These are phyloP conservation scores for Botia kubotai DNA, from an alignment of 2,797 vertebrate genomes.

Conservation along the genomic window DNA sequence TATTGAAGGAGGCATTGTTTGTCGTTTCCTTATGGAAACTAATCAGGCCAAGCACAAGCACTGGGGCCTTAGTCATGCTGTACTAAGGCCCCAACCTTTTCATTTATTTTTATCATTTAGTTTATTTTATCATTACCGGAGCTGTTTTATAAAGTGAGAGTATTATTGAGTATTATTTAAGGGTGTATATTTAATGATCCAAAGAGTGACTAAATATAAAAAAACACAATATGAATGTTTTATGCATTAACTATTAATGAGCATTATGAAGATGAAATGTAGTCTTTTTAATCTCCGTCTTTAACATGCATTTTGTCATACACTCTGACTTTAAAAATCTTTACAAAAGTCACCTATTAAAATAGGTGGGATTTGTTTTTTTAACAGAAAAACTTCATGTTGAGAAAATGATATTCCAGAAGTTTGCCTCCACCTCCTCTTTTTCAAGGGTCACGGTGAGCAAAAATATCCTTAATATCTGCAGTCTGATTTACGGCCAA, in stretches of 20 bases:
- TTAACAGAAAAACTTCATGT: background rate
- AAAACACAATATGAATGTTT: background rate
- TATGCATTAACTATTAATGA: background rate
- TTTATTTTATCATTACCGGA: constrained; percentile 2
- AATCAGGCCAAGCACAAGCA: background rate
- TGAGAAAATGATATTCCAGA: background rate
- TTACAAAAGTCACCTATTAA: background rate
- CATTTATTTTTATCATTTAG: background rate
- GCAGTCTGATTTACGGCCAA: background rate
- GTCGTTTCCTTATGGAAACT: background rate
- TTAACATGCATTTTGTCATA: background rate
- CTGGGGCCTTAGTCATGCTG: too few relatives aligned
- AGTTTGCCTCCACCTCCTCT: background rate
- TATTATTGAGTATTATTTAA: background rate
- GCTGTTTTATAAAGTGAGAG: background rate
- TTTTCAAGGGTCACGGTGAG: background rate
- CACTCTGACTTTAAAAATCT: too few relatives aligned
- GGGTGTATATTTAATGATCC: too few relatives aligned
- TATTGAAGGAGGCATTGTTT: background rate
- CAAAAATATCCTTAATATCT: constrained; percentile 17
- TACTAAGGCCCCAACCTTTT: background rate
- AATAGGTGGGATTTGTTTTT: background rate
- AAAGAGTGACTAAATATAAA: too few relatives aligned
- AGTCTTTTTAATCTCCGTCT: background rate
- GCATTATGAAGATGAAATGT: background rate